Percentiles rank a stretch among this genome's conserved stretches.
phyloP scores from a whole-genome alignment of 2,888 invertebrate genomes.

The Cephus spinipes region DNA sequence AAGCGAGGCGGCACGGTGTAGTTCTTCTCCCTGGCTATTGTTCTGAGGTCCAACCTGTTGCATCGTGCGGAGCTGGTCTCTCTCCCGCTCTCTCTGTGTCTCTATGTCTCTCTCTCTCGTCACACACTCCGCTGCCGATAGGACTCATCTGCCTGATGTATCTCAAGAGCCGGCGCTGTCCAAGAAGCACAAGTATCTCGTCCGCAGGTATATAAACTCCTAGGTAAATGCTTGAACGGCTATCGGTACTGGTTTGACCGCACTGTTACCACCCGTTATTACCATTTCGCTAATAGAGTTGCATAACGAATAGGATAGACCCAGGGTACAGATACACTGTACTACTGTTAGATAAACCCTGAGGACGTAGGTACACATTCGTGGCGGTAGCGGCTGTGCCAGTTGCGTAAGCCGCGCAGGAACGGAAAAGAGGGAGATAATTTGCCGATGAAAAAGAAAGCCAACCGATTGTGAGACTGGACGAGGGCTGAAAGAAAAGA shows the following conservation, averaged over 20 bases:
- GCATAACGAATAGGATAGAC: constrained; percentile 15
- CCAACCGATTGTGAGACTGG: not conserved
- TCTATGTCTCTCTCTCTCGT: not conserved
- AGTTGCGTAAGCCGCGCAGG: not conserved
- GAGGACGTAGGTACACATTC: constrained; percentile 1
- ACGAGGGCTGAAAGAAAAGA: not conserved
- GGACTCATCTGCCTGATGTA: not conserved
- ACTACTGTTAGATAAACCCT: constrained; percentile 2
- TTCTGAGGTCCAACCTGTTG: constrained; percentile 7
- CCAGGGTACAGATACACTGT: not conserved
- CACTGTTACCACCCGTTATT: constrained; percentile 14
- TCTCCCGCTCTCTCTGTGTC: not conserved
- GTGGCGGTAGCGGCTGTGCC: not conserved
- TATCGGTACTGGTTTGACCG: constrained; percentile 13
- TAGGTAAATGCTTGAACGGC: not conserved
- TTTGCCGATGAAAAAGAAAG: not conserved
- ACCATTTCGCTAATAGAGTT: constrained; percentile 22
- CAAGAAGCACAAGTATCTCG: not conserved
- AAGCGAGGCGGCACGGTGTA: not conserved
- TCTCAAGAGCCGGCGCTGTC: constrained; percentile 4
- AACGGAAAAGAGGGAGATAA: not conserved
- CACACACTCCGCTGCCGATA: not conserved
- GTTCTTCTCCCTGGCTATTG: constrained; percentile 7
- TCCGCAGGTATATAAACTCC: not conserved
- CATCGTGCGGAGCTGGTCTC: not conserved